Conservation (phyloP, 2,888 invertebrate species). For the Proisotoma minuta region DNA sequence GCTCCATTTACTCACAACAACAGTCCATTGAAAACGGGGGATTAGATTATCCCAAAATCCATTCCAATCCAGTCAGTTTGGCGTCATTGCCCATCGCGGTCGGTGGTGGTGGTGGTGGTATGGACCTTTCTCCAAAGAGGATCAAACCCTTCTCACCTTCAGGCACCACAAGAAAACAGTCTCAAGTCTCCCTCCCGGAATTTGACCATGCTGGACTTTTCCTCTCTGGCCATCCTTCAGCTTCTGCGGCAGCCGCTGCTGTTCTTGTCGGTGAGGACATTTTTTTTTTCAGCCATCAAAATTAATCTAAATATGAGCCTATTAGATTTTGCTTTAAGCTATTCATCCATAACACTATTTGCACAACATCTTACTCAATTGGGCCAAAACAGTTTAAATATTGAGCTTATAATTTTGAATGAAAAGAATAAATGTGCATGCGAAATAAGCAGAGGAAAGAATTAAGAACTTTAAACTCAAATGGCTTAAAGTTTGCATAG, state of each 20-base stretch:
- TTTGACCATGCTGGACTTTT: constrained; percentile 22
- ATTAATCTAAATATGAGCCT: no score
- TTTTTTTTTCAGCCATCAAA: neutral
- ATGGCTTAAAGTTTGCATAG: constrained; percentile 1
- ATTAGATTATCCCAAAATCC: constrained; percentile 41
- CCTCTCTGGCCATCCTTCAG: constrained; percentile 21
- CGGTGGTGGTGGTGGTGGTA: constrained; percentile 27
- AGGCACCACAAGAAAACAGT: neutral
- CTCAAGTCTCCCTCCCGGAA: constrained; percentile 6
- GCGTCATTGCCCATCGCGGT: constrained; percentile 10
- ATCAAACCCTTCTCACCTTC: constrained; percentile 27
- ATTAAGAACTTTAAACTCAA: neutral
- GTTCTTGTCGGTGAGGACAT: constrained; percentile 8
- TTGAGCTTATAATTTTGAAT: neutral
- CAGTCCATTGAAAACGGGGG: constrained; percentile 21
- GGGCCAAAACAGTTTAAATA: constrained; percentile 2
- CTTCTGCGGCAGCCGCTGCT: constrained; percentile 5
- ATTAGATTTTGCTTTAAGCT: no score
- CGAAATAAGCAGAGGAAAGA: constrained; percentile 8
- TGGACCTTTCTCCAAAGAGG: constrained; percentile 42
- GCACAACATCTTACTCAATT: constrained; percentile 2
- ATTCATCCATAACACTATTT: neutral
- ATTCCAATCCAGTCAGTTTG: constrained; percentile 10
- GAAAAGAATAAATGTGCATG: constrained; percentile 2
- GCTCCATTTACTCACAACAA: constrained; percentile 6